These are phyloP conservation scores for Acanthosepion pharaonis DNA, from an alignment of 2,888 invertebrate species.

Conservation along the genomic window DNA sequence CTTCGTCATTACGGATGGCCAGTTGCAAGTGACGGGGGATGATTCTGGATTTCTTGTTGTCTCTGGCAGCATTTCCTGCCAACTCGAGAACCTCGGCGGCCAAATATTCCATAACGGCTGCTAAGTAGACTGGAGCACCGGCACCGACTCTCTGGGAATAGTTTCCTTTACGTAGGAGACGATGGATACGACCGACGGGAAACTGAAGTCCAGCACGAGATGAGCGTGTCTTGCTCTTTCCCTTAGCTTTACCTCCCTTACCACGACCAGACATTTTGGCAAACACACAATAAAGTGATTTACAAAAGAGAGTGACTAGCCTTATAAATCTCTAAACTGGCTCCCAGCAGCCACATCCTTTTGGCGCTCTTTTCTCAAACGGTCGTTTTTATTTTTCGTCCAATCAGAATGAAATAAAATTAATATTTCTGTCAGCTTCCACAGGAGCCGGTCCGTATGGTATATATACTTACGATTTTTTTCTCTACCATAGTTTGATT, in stretches of 20 bases:
- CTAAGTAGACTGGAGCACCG: slow-evolving; percentile 75
- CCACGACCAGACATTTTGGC: slow-evolving; percentile 74
- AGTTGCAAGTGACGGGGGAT: slow-evolving; percentile 86
- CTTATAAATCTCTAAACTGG: too few relatives aligned
- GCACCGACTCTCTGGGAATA: slow-evolving; percentile 75
- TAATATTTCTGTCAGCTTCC: too few relatives aligned
- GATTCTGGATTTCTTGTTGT: slow-evolving; percentile 82
- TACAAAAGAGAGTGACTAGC: too few relatives aligned
- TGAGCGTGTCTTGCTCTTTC: slow-evolving; percentile 73
- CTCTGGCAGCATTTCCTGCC: slow-evolving; percentile 76
- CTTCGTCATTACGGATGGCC: slow-evolving; percentile 87
- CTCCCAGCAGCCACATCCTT: too few relatives aligned
- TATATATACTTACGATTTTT: too few relatives aligned
- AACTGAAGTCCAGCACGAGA: slow-evolving; percentile 75
- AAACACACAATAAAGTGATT: too few relatives aligned
- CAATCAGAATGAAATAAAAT: too few relatives aligned
- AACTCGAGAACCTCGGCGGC: slow-evolving; percentile 80
- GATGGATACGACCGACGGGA: slow-evolving; percentile 75
- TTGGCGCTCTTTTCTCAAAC: too few relatives aligned
- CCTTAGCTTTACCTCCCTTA: slow-evolving; percentile 75
- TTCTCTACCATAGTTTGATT: too few relatives aligned
- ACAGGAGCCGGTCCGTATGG: too few relatives aligned
- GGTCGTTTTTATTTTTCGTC: too few relatives aligned
- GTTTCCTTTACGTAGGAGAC: slow-evolving; percentile 74
- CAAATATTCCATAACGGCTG: slow-evolving; percentile 76